Conservation (phyloP, 2,888 invertebrate genomes). For the Dolomedes plantarius region DNA sequence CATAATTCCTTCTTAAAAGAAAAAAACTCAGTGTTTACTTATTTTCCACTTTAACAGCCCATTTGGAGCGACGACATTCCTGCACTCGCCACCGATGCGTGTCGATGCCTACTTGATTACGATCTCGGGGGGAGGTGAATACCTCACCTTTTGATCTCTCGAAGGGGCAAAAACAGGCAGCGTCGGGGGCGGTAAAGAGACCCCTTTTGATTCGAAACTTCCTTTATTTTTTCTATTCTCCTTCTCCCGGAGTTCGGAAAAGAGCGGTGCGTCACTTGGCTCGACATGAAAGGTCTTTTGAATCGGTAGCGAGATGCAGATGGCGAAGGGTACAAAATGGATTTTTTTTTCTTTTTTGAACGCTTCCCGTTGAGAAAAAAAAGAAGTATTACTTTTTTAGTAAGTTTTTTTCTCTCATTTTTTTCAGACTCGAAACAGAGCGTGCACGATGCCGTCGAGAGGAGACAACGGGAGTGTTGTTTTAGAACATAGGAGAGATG, state of each 20-base stretch:
- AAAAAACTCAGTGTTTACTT: too few relatives aligned
- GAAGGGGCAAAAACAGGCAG: not conserved
- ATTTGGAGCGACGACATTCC: not conserved
- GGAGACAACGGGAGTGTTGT: not conserved
- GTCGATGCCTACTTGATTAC: not conserved
- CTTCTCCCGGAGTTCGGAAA: not conserved
- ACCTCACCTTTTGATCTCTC: constrained; percentile 1
- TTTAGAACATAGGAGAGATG: not conserved
- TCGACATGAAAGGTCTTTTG: not conserved
- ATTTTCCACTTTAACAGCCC: not conserved
- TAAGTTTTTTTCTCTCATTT: not conserved
- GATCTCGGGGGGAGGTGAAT: not conserved
- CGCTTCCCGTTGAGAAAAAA: not conserved
- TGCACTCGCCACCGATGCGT: not conserved
- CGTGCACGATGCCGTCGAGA: not conserved
- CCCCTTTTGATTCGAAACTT: not conserved
- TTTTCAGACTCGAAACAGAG: not conserved
- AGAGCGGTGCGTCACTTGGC: not conserved
- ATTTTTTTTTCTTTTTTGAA: not conserved
- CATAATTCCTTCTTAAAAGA: too few relatives aligned
- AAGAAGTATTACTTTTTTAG: not conserved
- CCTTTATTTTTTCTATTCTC: not conserved
- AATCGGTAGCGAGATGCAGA: not conserved
- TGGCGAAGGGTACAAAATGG: not conserved
- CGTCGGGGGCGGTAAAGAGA: not conserved